Evolutionary conservation across 2,113 vertebrate species (phyloP), one percentile per base, ranked within the genome.

Genomic region (Leptobrachium leishanense): DNA sequence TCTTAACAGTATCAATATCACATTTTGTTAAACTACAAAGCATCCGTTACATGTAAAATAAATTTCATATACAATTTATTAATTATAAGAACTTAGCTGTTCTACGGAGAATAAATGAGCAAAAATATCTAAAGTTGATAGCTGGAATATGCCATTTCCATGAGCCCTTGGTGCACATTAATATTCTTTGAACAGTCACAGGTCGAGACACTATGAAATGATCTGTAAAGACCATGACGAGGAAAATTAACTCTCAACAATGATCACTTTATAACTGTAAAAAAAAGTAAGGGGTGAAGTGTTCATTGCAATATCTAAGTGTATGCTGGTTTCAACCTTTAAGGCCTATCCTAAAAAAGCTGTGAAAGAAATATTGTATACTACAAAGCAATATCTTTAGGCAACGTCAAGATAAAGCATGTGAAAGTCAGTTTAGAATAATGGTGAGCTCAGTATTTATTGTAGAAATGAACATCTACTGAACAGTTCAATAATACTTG

Each of bases 391-490:
- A 81, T 81, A 81, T 74, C 78, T 81, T 63, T 65, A 55, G 78
- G 78, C 78, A 62, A 80, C n/a, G 46, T 72, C 13, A 64, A 62
- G 62, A 64, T 8, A 65, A 72, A 65, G 57, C 5, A 5, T 65
- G 44, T 72, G 57, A 68, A 80, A 59, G 63, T 40, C 83, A 84
- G 85, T 86, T 87, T 88, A 88, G 90, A 90, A 91, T 57, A 57
- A 57, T 57, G 13, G 2, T 10, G 55, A 5, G 5, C 13, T 57
- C 55, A 57, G 2, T 12, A 57, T 53, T 53, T 11, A 57, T 50
- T 50, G 8, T 50, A 50, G 46, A 59, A 59, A 12, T 59, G 10
- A 12, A 12, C 9, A 59, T 8, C 55, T 59, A 12, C 4, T 15
- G 13, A 59, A 59, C 13, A 59, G 9, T 59, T 15, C 1, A 59